Conservation (phyloP, 2,797 vertebrate genomes). For the Gymnopithys bicolor region DNA sequence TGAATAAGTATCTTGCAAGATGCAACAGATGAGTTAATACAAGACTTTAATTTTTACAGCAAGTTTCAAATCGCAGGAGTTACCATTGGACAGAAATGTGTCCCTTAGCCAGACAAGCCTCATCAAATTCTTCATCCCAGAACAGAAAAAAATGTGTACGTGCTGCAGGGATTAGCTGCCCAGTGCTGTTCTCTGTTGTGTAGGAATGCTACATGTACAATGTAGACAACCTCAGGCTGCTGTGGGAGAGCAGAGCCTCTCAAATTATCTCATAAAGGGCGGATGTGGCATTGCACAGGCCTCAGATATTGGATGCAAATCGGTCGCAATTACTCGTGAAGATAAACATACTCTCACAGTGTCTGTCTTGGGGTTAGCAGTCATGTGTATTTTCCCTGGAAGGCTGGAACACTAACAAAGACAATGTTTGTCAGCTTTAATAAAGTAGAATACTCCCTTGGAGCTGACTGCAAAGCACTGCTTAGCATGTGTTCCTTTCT, state of each 20-base stretch:
- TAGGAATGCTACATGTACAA: not conserved
- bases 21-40: not conserved
- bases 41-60: not conserved
- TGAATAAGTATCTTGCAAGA: not conserved
- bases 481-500: not conserved
- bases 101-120: not conserved
- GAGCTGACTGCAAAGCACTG: not conserved
- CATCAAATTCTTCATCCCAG: not conserved
- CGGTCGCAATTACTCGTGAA: not conserved
- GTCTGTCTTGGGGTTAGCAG: not conserved
- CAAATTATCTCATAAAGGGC: not conserved
- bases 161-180: not conserved
- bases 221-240: not conserved
- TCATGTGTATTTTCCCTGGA: not conserved
- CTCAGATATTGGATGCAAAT: not conserved
- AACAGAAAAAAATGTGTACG: not conserved
- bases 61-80: not conserved
- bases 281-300: not conserved
- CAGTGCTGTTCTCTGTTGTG: not conserved
- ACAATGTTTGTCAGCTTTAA: not conserved
- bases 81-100: not conserved
- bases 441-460: not conserved
- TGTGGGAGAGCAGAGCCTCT: not conserved
- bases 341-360: not conserved
- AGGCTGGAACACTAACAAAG: conserved; percentile 21